Conservation (phyloP, 2,797 vertebrate genomes). For the Sebastes wilsoni region DNA sequence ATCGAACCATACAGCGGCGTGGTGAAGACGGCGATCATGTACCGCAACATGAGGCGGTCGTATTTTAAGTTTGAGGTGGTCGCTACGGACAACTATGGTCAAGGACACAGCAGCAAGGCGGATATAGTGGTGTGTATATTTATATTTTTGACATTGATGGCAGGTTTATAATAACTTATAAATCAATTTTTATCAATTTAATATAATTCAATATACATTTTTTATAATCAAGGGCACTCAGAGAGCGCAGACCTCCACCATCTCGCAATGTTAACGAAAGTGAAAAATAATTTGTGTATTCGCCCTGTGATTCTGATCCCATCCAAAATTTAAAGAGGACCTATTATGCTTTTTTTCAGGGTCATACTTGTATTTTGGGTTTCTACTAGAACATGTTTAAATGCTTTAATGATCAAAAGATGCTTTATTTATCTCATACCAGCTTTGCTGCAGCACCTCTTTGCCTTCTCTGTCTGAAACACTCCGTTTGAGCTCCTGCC, state of each 20-base stretch:
- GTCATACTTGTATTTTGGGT: too few species aligned
- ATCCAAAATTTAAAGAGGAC: not conserved
- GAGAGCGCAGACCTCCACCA: not conserved
- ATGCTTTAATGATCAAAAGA: too few species aligned
- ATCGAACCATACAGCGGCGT: conserved; percentile 92
- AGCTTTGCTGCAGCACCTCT: too few species aligned
- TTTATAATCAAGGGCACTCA: not conserved
- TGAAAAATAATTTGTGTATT: not conserved
- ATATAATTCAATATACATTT: not conserved
- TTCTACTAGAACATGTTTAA: too few species aligned
- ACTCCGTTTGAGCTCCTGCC: too few species aligned
- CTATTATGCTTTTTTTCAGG: too few species aligned
- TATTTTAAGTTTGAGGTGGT: conserved; percentile 98
- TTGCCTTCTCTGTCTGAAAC: too few species aligned
- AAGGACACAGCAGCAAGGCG: conserved; percentile 93
- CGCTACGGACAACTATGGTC: conserved; percentile 93
- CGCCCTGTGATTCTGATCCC: not conserved
- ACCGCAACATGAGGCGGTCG: conserved; percentile 96
- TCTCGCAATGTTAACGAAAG: not conserved
- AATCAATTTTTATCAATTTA: not conserved
- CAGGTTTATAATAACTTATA: not conserved
- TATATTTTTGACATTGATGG: not conserved
- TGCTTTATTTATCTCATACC: too few species aligned
- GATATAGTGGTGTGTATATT: conserved; percentile 90
- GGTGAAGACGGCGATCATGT: conserved; percentile 97